phyloP scores from a whole-genome alignment of 1,140 invertebrate genomes.

The Galendromus occidentalis region DNA sequence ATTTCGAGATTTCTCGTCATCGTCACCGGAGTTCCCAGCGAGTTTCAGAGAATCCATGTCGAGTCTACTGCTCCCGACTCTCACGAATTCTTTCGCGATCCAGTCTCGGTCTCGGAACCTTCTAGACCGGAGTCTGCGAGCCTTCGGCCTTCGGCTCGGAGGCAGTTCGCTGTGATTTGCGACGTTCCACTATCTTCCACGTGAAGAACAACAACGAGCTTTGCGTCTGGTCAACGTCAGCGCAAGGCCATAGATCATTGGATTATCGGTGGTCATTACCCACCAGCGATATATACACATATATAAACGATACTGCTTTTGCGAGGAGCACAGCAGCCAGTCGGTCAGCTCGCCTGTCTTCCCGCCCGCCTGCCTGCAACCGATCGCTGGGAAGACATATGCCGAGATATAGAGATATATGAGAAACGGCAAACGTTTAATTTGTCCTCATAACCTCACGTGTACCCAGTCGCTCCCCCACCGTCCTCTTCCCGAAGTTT shows the following conservation, averaged over 20 bases:
- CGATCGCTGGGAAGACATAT: background rate
- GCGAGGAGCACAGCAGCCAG: background rate
- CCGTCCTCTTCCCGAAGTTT: background rate
- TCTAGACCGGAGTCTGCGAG: too few species aligned
- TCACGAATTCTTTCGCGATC: too few species aligned
- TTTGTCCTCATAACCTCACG: slow-evolving; percentile 10
- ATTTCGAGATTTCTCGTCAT: too few species aligned
- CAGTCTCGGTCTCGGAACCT: too few species aligned
- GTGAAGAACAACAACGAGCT: too few species aligned
- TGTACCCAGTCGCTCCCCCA: background rate
- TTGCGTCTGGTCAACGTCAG: slow-evolving; percentile 9
- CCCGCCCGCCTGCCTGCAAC: too few species aligned
- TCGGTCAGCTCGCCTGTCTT: background rate
- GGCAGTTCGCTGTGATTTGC: too few species aligned
- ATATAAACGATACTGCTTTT: background rate
- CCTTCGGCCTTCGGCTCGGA: too few species aligned
- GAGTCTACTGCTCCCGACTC: too few species aligned
- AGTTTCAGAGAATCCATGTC: too few species aligned
- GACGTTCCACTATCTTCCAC: too few species aligned
- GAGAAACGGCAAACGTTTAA: slow-evolving; percentile 7
- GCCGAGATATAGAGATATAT: slow-evolving; percentile 8
- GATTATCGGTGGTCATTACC: slow-evolving; percentile 10
- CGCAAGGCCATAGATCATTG: slow-evolving; percentile 6
- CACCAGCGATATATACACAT: background rate
- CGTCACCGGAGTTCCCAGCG: too few species aligned